phyloP scores from a whole-genome alignment of 2,888 invertebrate species.

The Lamellibrachia satsuma region DNA sequence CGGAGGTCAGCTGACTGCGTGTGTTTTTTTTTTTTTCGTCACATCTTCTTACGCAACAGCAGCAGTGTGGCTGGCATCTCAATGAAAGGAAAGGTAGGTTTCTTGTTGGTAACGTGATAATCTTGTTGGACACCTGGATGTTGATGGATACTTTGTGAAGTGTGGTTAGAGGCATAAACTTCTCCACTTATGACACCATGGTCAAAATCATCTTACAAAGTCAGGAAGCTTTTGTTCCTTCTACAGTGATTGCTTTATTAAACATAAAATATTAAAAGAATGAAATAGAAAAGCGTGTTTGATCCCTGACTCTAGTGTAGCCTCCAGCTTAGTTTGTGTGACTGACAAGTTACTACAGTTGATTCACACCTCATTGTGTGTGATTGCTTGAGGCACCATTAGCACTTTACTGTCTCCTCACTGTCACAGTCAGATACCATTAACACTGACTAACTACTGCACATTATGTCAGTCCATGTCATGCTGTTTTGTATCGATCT shows the following conservation, averaged over 20 bases:
- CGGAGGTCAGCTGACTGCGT: background rate
- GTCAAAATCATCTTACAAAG: too few relatives aligned
- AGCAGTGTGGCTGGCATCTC: background rate
- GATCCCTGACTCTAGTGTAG: too few relatives aligned
- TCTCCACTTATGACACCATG: too few relatives aligned
- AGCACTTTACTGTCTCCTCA: background rate
- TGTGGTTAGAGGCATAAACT: background rate
- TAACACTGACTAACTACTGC: background rate
- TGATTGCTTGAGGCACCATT: background rate
- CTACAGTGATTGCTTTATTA: too few relatives aligned
- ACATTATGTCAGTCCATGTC: background rate
- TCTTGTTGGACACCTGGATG: background rate
- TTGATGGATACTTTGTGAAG: background rate
- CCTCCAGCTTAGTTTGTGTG: too few relatives aligned
- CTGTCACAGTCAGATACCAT: background rate
- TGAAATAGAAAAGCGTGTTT: too few relatives aligned
- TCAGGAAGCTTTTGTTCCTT: too few relatives aligned
- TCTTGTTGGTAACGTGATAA: background rate
- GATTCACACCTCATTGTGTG: background rate
- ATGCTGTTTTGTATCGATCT: background rate
- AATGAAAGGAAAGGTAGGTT: conserved; percentile 17
- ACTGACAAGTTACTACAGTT: too few relatives aligned
- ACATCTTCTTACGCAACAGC: background rate
- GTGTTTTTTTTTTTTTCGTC: background rate
- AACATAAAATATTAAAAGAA: too few relatives aligned